Evolutionary conservation across 2,888 invertebrate genomes (phyloP), one percentile per base, ranked within the genome.

Genomic region (Acronicta alni): DNA sequence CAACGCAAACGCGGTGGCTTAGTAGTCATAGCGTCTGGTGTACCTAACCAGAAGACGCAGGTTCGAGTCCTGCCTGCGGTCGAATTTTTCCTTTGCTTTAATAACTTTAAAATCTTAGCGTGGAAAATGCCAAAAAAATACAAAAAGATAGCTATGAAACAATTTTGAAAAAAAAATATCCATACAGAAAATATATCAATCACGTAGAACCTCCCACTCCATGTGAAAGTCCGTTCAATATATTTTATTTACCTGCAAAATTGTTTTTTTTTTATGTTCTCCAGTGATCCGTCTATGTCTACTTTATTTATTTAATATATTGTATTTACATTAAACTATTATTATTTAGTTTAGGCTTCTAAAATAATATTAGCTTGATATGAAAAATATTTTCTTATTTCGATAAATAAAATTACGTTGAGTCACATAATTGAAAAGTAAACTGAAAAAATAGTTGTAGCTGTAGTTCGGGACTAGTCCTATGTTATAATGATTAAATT

Each of bases 231-330:
- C 42, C 38, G 30, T 30, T 53, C 18, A 26, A 56, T 53, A 56
- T 18, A 42, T 54, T 62, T 70, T 35, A 58, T 72, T 37, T 61
- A 63, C 51, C 49, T 46, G 38, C n/a, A 30, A 45, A 51, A 49
- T 53, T 20, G 42, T 59, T 44, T 60, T 66, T 71, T 75, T 35
- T 63, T 72, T 54, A n/a, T n/a, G n/a, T n/a, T 56, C 30, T 3
- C 2, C 2, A n/a, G 70, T 53, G 48, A 79, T 81, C 69, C 61
- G 37, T 81, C 80, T 70, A 41, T 70, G 77, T 75, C 81, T 12
- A 38, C 26, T 55, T 43, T 43, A 64, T 60, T 56, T 53, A 44
- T 57, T 44, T 52, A 38, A 17, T 43, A 5, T 18, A 35, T 35
- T 35, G 4, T 35, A 35, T 35, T 30, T 16, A 10, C 23, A 51